phyloP scores from a whole-genome alignment of 1,140 invertebrate genomes.

The Drosophila serrata region DNA sequence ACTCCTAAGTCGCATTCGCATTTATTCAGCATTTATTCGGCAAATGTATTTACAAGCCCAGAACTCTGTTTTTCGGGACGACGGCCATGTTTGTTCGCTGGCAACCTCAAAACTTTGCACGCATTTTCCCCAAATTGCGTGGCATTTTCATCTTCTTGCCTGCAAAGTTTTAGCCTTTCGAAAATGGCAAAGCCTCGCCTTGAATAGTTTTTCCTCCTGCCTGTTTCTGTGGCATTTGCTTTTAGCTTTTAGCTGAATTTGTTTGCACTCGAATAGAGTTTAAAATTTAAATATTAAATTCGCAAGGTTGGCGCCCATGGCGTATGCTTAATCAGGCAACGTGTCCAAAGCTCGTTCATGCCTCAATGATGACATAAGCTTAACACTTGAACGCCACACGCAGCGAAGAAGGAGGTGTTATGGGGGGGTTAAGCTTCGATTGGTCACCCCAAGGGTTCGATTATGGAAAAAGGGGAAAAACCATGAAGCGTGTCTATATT shows the following conservation, averaged over 20 bases:
- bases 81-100: constrained; percentile 71
- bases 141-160: constrained; percentile 57
- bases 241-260: constrained; percentile 78
- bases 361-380: constrained; percentile 77
- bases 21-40: constrained; percentile 68
- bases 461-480: neutral
- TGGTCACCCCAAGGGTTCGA: constrained; percentile 10
- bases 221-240: constrained; percentile 75
- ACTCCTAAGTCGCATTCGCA: constrained; percentile 33
- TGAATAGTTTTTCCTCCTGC: constrained; percentile 61
- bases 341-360: constrained; percentile 75
- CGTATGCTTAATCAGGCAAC: constrained; percentile 68
- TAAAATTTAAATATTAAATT: constrained; percentile 47
- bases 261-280: constrained; percentile 7
- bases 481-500: neutral
- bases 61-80: constrained; percentile 35
- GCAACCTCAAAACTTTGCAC: constrained; percentile 79
- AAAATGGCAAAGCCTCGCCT: constrained; percentile 41
- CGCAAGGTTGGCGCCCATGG: constrained; percentile 3
- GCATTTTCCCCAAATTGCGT: constrained; percentile 79
- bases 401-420: constrained; percentile 32
- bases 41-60: constrained; percentile 79
- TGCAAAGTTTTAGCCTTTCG: constrained; percentile 67
- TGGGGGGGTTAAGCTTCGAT: constrained; percentile 8
- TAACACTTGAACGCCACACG: constrained; percentile 73